A percentile compares a stretch with the other conserved stretches of the same genome.
Evolutionary conservation across 2,888 invertebrate species (phyloP).

Genomic region (Macrosoma leucophasiata): DNA sequence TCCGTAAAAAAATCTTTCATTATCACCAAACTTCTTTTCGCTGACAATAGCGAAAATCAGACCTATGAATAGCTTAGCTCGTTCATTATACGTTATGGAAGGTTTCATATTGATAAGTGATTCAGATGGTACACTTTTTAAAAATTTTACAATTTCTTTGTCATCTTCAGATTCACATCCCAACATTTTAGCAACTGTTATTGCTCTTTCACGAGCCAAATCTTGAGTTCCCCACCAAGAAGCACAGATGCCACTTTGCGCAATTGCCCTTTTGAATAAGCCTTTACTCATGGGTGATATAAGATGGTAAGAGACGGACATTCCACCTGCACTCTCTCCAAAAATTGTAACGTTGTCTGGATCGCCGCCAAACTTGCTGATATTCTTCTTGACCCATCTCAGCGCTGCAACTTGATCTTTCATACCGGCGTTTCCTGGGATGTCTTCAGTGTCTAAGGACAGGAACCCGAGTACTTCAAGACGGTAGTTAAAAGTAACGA

Average conservation of each 20-base stretch:
- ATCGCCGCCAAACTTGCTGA: constrained; percentile 54
- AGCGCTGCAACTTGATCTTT: constrained; percentile 64
- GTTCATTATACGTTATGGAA: constrained; percentile 27
- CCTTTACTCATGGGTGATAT: constrained; percentile 61
- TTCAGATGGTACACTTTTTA: constrained; percentile 38
- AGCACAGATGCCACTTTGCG: constrained; percentile 80
- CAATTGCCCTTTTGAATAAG: constrained; percentile 69
- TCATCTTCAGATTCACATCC: constrained; percentile 43
- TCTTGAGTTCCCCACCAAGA: constrained; percentile 67
- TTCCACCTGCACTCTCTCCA: constrained; percentile 60
- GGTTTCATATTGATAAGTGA: constrained; percentile 30
- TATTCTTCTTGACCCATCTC: constrained; percentile 55
- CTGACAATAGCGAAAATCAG: constrained; percentile 34
- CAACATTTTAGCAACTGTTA: constrained; percentile 37
- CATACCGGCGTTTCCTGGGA: constrained; percentile 64
- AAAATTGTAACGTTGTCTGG: constrained; percentile 58
- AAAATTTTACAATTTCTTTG: constrained; percentile 42
- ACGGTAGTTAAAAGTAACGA: constrained; percentile 61
- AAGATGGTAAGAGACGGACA: constrained; percentile 44
- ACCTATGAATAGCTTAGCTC: constrained; percentile 25
- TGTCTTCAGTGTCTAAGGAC: constrained; percentile 47
- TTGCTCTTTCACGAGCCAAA: constrained; percentile 65
- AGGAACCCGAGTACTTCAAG: constrained; percentile 55
- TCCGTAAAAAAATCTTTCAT: constrained; percentile 43
- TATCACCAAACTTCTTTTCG: constrained; percentile 42